Percentiles rank a stretch among this genome's conserved stretches.
Evolutionary conservation across 2,113 vertebrate genomes (phyloP).

Genomic region (Mesembrinibis cayennensis): DNA sequence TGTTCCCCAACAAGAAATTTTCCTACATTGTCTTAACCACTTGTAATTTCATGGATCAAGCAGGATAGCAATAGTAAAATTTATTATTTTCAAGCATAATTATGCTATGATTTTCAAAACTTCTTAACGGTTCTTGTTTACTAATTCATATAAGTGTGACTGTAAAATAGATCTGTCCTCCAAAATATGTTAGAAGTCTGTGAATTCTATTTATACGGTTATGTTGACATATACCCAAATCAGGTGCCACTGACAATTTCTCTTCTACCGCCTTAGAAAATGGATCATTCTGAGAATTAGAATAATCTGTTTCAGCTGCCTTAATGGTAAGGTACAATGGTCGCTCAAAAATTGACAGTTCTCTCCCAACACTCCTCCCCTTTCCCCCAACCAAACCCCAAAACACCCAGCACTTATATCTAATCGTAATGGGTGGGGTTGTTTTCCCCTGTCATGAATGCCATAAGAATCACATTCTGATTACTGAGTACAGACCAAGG

Average conservation of each 20-base stretch:
- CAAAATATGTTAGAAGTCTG: not conserved
- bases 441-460: not conserved
- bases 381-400: not conserved
- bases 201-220: not conserved
- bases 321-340: not conserved
- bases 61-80: not conserved
- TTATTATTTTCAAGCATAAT: not conserved
- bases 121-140: not conserved
- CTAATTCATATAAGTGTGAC: not conserved
- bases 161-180: not conserved
- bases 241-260: not conserved
- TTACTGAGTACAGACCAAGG: not conserved
- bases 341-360: not conserved
- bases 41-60: not conserved
- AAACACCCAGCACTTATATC: not conserved
- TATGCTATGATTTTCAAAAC: not conserved
- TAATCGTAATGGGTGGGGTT: not conserved
- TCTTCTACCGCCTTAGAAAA: not conserved
- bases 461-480: not conserved
- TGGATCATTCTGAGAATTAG: not conserved
- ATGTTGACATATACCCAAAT: not conserved
- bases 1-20: not conserved
- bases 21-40: not conserved
- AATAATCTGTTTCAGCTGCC: not conserved
- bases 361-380: not conserved